Base-by-base conservation (phyloP, 2,797 vertebrate species). In the Hippopotamyrus pictus region DNA sequence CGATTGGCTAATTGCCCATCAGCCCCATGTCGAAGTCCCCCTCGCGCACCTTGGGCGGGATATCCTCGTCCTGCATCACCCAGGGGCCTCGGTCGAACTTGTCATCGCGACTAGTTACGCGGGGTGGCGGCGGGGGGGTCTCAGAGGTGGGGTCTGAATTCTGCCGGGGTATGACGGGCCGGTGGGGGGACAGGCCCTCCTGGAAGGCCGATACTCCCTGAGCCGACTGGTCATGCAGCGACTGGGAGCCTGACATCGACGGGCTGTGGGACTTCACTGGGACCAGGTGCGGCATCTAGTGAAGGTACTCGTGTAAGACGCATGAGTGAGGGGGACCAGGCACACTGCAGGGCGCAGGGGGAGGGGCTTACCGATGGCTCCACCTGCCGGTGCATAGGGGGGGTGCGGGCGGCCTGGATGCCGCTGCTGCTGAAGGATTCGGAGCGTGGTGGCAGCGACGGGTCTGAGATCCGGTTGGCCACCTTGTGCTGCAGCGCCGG, bases 81-180 rank as follows among this genome's bases (percentile, higher is more conserved):
- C 98, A 99, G 94, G 98, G 97, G 95, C 97, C 97, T 95, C 98
- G 96, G 95, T 98, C 98, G 95, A 98, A 96, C 94, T 98, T 99
- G 93, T 99, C 98, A 0, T 96, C 95, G 83, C 96, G 95, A 90
- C 94, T 95, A 33, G 94, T 95, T 96, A 97, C 92, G 96, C 97
- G 96, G 95, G 98, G 94, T 89, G 97, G 97, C 93, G 98, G 97
- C 91, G 96, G 93, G 90, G 98, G 98, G 90, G 97, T 99, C 97
- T 99, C 98, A 41, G 98, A 99, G 91, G 98, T 98, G 95, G 98
- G 98, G 95, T 99, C 98, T 11, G 98, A 99, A 96, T 99, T 99
- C 96, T 99, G 98, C 92, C 98, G 97, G 84, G 98, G 98, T 97
- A 99, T 98, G 94, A 98, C 97, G 54, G 97, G 97, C 89, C 98